phyloP scores from a whole-genome alignment of 2,113 vertebrate genomes.

The Zingel zingel region DNA sequence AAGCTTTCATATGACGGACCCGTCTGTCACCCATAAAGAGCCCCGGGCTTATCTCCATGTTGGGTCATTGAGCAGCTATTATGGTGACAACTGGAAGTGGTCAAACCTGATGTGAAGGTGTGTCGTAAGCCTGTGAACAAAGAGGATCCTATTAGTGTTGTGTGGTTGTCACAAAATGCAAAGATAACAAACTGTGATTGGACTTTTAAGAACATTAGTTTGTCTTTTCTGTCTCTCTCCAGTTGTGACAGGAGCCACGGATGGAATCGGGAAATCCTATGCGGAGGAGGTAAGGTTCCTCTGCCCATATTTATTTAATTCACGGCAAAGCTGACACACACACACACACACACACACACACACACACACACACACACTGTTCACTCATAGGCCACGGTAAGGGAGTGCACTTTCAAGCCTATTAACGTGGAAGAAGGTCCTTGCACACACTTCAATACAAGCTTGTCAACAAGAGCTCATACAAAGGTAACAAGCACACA shows the following conservation, averaged over 20 bases:
- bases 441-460: slow-evolving; percentile 26
- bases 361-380: slow-evolving; percentile 27
- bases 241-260: slow-evolving; percentile 96
- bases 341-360: slow-evolving; percentile 34
- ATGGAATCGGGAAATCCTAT: slow-evolving; percentile 97
- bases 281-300: slow-evolving; percentile 91
- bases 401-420: slow-evolving; percentile 64
- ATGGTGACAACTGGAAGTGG: slow-evolving; percentile 17
- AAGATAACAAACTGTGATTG: neutral
- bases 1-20: neutral
- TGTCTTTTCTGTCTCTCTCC: slow-evolving; percentile 46
- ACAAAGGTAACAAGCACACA: slow-evolving; percentile 21
- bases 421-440: slow-evolving; percentile 42
- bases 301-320: slow-evolving; percentile 62
- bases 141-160: neutral
- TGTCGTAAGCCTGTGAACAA: slow-evolving; percentile 16
- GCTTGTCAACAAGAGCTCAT: slow-evolving; percentile 7
- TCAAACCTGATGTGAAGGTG: slow-evolving; percentile 48
- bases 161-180: neutral
- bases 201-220: neutral
- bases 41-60: neutral
- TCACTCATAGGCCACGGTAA: slow-evolving; percentile 63
- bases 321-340: slow-evolving; percentile 65
- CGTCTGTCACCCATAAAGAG: neutral
- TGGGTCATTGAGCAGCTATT: neutral